A percentile compares a stretch with the other conserved stretches of the same genome.
Conservation (phyloP, 2,888 invertebrate species). For the Ephialtes manifestator region DNA sequence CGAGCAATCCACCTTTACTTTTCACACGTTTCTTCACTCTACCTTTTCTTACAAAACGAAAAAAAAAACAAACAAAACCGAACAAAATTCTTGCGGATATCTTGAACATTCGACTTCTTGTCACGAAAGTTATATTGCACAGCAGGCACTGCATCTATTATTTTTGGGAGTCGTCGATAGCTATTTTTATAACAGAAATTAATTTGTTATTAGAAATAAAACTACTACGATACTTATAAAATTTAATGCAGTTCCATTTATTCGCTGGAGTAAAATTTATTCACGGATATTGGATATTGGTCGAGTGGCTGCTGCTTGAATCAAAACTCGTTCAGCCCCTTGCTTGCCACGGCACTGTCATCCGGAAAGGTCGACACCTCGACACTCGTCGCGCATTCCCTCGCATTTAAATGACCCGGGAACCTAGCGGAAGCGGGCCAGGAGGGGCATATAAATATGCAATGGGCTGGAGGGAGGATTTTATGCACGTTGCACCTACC, state of each 20-base stretch:
- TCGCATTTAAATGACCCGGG: conserved; percentile 73
- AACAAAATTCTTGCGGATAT: neutral
- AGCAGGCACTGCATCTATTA: neutral
- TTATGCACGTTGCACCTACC: conserved; percentile 70
- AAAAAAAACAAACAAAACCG: too few relatives aligned
- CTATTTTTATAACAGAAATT: neutral
- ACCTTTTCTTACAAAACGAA: neutral
- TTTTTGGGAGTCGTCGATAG: neutral
- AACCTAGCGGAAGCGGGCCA: conserved; percentile 44
- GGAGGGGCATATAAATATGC: conserved; percentile 78
- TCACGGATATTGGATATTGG: conserved; percentile 20
- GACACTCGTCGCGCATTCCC: conserved; percentile 71
- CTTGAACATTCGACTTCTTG: neutral
- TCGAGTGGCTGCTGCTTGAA: conserved; percentile 29
- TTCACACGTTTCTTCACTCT: neutral
- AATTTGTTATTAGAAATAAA: neutral
- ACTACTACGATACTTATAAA: neutral
- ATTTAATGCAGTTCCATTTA: conserved; percentile 7
- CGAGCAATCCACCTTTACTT: conserved; percentile 1
- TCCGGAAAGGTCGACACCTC: conserved; percentile 47
- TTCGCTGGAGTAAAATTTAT: neutral
- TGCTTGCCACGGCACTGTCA: conserved; percentile 58
- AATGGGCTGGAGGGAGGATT: conserved; percentile 71
- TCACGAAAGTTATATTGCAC: neutral
- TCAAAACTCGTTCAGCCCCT: conserved; percentile 38